A percentile compares a stretch with the other conserved stretches of the same genome.
phyloP scores from a whole-genome alignment of 2,888 invertebrate genomes.

The Drosophila picticornis region DNA sequence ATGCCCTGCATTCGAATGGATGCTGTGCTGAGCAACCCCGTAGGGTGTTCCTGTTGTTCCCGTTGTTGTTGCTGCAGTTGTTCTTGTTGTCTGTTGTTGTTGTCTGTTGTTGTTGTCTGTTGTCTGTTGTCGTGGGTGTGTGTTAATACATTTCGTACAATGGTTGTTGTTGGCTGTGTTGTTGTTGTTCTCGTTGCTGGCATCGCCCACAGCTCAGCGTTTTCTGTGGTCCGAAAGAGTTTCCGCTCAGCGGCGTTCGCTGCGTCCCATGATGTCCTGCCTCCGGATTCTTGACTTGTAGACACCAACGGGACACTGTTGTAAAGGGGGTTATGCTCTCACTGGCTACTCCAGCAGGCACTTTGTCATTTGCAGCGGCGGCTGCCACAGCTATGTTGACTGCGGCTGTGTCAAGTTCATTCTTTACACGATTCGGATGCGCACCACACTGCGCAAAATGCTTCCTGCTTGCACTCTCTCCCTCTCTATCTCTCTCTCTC shows the following conservation, averaged over 20 bases:
- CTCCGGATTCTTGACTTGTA: constrained; percentile 5
- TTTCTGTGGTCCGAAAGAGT: constrained; percentile 65
- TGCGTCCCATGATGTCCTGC: constrained; percentile 24
- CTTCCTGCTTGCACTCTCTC: constrained; percentile 13
- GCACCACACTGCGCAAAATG: constrained; percentile 33
- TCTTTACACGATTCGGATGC: constrained; percentile 49
- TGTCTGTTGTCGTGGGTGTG: constrained; percentile 18
- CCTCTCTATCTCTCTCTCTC: not conserved
- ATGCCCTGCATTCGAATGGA: constrained; percentile 26
- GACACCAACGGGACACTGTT: not conserved
- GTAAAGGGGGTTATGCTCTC: constrained; percentile 1
- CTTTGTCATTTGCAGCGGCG: constrained; percentile 62
- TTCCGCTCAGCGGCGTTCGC: constrained; percentile 60
- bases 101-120: constrained; percentile 21
- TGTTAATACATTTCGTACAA: constrained; percentile 28
- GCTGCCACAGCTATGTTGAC: constrained; percentile 18
- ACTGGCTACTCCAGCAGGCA: constrained; percentile 39
- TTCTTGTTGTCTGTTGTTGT: constrained; percentile 16
- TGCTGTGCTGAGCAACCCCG: constrained; percentile 12
- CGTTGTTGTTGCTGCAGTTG: constrained; percentile 11
- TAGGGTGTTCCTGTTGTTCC: constrained; percentile 7
- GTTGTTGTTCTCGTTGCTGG: constrained; percentile 27
- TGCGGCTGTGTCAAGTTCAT: constrained; percentile 62
- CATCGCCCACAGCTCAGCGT: constrained; percentile 59
- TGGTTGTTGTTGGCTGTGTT: constrained; percentile 11